Base-by-base conservation (phyloP, 2,888 invertebrate genomes). In the Saturnia japonica region DNA sequence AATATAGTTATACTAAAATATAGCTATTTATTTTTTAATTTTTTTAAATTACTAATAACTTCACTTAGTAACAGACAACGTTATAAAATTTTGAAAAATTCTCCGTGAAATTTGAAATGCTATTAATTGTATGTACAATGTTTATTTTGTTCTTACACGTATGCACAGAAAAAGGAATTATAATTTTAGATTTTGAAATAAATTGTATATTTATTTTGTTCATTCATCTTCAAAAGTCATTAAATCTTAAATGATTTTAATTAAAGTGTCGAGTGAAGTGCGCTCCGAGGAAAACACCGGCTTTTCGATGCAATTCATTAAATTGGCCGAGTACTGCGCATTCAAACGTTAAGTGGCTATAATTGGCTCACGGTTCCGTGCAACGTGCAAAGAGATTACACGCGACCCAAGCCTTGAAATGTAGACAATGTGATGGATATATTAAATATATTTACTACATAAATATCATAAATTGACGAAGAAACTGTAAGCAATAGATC, bases 341-440 rank as follows among this genome's bases (percentile, higher is more conserved):
- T 90, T 88, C 84, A 86, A 83, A 87, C 34, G 64, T 64, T 11
- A 64, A 64, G 64, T 64, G 64, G 64, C 64, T 64, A 64, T 64
- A 64, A 64, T 64, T 64, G 64, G 64, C 64, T 64, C 40, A 64
- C 64, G n/a, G 8, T 40, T 40, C 34, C 40, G 64, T 40, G 64
- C 40, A n/a, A 40, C 40, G 34, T 19, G 64, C 64, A 64, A 40
- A 19, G 64, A n/a, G 64, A 64, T 83, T 84, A 80, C 79, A 81
- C 78, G 81, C 79, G 80, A 79, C 81, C 14, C 14, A 14, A 25
- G 14, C 57, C 57, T 60, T 60, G 57, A 60, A 28, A 28, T 28
- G 57, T 60, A 60, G 12, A 60, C 57, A 60, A 60, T 60, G 16
- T 60, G 57, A 60, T 60, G 28, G 28, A 60, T 54, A 22, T 54